Conservation (phyloP, 1,140 invertebrate species). For the Zelostemma sp. region DNA sequence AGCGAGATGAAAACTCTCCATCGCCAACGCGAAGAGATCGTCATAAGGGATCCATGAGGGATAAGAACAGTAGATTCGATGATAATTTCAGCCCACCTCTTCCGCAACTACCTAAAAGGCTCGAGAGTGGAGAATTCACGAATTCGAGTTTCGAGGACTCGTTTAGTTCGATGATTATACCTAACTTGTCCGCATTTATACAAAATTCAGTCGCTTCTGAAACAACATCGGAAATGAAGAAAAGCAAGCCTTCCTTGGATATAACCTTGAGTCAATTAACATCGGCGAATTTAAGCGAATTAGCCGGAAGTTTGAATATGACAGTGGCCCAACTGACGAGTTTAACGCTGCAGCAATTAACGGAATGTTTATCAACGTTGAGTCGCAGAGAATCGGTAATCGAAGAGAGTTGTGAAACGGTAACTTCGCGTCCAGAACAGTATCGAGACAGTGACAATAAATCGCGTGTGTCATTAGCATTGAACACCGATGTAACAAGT, state of each 20-base stretch:
- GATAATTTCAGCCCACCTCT: slow-evolving; percentile 64
- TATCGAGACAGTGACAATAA: neutral
- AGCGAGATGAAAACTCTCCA: slow-evolving; percentile 69
- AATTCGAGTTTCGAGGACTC: slow-evolving; percentile 63
- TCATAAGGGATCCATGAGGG: slow-evolving; percentile 48
- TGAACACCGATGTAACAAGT: neutral
- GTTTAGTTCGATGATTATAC: slow-evolving; percentile 58
- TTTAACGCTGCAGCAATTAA: slow-evolving; percentile 87
- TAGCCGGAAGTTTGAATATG: slow-evolving; percentile 81
- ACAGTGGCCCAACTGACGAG: slow-evolving; percentile 82
- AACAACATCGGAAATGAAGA: slow-evolving; percentile 44
- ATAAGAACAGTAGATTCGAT: slow-evolving; percentile 53
- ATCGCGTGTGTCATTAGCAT: neutral
- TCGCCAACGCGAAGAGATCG: slow-evolving; percentile 53
- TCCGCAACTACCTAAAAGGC: slow-evolving; percentile 53
- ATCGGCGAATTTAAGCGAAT: slow-evolving; percentile 82
- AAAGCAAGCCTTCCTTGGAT: slow-evolving; percentile 66
- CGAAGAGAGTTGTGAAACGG: slow-evolving; percentile 20
- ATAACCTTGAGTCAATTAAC: slow-evolving; percentile 86
- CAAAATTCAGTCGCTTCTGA: slow-evolving; percentile 40
- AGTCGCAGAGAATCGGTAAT: slow-evolving; percentile 37
- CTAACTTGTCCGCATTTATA: slow-evolving; percentile 57
- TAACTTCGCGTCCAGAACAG: slow-evolving; percentile 8
- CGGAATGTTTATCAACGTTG: slow-evolving; percentile 77
- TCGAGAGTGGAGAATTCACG: slow-evolving; percentile 48